Percentiles rank a stretch among this genome's conserved stretches.
Evolutionary conservation across 1,140 invertebrate species (phyloP).

Genomic region (Drosophila watanabei): DNA sequence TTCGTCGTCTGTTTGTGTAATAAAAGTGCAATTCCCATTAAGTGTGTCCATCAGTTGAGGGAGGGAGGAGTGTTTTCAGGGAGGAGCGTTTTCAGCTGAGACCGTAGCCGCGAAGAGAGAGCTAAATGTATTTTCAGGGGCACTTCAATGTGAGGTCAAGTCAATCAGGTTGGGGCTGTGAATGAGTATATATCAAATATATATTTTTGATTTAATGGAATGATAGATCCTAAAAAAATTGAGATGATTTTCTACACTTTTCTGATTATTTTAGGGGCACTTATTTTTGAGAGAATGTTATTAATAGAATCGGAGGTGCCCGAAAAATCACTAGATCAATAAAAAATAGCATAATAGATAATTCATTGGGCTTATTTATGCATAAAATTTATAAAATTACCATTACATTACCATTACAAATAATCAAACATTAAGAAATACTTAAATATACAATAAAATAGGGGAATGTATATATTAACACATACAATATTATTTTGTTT

Average conservation of each 20-base stretch:
- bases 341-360: too few relatives aligned
- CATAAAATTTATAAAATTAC: too few relatives aligned
- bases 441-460: too few relatives aligned
- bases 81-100: slow-evolving; percentile 18
- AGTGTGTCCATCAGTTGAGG: slow-evolving; percentile 52
- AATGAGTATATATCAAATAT: slow-evolving; percentile 13
- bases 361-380: too few relatives aligned
- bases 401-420: too few relatives aligned
- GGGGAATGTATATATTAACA: too few relatives aligned
- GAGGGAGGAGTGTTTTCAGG: not conserved
- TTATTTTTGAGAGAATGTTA: too few relatives aligned
- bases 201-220: slow-evolving; percentile 24
- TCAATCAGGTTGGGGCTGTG: slow-evolving; percentile 26
- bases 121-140: slow-evolving; percentile 35
- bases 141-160: slow-evolving; percentile 24
- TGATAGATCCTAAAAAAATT: not conserved
- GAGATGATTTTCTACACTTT: not conserved
- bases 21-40: slow-evolving; percentile 84
- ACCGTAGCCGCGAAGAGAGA: not conserved
- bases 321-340: too few relatives aligned
- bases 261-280: too few relatives aligned
- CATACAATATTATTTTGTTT: too few relatives aligned
- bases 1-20: slow-evolving; percentile 79
- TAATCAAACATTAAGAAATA: too few relatives aligned
- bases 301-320: too few relatives aligned